Base-by-base conservation (phyloP, 2,888 invertebrate genomes). In the Trichacis sp. region DNA sequence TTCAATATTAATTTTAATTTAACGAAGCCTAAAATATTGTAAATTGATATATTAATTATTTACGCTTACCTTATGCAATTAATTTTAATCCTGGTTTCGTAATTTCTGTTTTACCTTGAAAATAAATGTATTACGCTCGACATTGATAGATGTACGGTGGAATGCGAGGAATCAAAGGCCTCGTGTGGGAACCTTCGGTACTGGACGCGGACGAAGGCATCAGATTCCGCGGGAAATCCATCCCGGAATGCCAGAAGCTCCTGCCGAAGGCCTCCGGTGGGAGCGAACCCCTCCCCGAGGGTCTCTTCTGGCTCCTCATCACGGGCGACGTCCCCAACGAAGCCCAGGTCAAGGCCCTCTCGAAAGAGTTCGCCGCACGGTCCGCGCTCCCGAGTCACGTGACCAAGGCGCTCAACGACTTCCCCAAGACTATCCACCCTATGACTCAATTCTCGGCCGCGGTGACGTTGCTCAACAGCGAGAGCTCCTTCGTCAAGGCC, bases 71-170 rank as follows among this genome's bases (percentile, higher is more conserved):
- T n/a, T n/a, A n/a, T n/a, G n/a, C n/a, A n/a, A n/a, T n/a, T n/a
- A n/a, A n/a, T n/a, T n/a, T n/a, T n/a, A n/a, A n/a, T n/a, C n/a
- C n/a, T n/a, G n/a, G n/a, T n/a, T n/a, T n/a, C n/a, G n/a, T n/a
- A n/a, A n/a, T n/a, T n/a, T n/a, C n/a, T n/a, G n/a, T n/a, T n/a
- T n/a, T n/a, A n/a, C n/a, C n/a, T n/a, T n/a, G n/a, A n/a, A n/a
- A n/a, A n/a, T n/a, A n/a, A n/a, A n/a, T n/a, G n/a, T n/a, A n/a
- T n/a, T n/a, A n/a, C n/a, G n/a, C n/a, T n/a, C n/a, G n/a, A n/a
- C n/a, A n/a, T n/a, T n/a, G n/a, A n/a, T n/a, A 92, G 92, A 92
- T 92, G 91, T 92, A 97, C 86, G 96, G 97, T 74, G 97, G 97
- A 50, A 98, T 97, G 97, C 88, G 97, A 79, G 96, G 96, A 33